phyloP scores from a whole-genome alignment of 2,888 invertebrate species.

The Gymnosoma rotundatum region DNA sequence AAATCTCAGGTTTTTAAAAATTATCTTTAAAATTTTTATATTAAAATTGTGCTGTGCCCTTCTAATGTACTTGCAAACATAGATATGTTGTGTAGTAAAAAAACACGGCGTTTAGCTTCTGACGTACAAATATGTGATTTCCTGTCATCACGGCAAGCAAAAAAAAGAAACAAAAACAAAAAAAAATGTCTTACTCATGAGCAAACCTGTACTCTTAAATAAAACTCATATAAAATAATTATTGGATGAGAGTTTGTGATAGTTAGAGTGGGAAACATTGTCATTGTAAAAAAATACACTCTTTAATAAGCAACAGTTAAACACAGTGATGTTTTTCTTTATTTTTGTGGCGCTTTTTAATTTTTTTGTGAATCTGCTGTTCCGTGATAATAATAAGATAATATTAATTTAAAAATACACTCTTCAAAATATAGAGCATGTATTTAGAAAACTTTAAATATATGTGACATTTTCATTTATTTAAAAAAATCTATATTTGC shows the following conservation, averaged over 20 bases:
- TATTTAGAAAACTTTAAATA: too few relatives aligned
- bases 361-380: conserved; percentile 20
- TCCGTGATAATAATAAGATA: conserved; percentile 16
- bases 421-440: too few relatives aligned
- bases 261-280: conserved; percentile 11
- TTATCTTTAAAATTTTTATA: too few relatives aligned
- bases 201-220: not conserved
- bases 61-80: conserved; percentile 8
- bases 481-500: too few relatives aligned
- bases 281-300: not conserved
- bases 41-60: not conserved
- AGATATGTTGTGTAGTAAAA: not conserved
- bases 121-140: conserved; percentile 47
- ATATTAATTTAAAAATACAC: not conserved
- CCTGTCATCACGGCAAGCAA: conserved; percentile 27
- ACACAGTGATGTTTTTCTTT: conserved; percentile 7
- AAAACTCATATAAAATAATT: conserved; percentile 18
- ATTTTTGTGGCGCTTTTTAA: conserved; percentile 6
- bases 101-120: conserved; percentile 47
- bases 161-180: not conserved
- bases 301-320: conserved; percentile 40
- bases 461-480: too few relatives aligned
- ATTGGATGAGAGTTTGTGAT: conserved; percentile 37
- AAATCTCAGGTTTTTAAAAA: too few relatives aligned
- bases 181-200: not conserved